Evolutionary conservation across 2,113 vertebrate genomes (phyloP), one percentile per base, ranked within the genome.

Genomic region (Amazona vittata): DNA sequence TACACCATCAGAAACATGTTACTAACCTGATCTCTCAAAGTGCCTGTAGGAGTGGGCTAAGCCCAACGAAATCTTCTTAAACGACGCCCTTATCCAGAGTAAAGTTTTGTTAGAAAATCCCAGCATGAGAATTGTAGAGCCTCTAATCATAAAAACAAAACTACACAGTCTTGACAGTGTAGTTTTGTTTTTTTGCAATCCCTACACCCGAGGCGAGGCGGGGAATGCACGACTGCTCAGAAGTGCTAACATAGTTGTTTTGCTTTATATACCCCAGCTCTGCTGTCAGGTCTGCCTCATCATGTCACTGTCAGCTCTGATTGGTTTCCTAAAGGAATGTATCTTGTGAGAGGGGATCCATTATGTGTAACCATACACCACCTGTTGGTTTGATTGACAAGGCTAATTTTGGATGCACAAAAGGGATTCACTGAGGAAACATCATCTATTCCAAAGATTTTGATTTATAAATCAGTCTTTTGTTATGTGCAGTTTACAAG

Each of bases 131-230:
- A 99, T 98, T 97, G 98, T 97, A 98, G 98, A 98, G 98, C 99
- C 99, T 99, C 98, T 97, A 98, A 98, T 96, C 97, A 95, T 97
- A 98, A 98, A 98, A 99, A 99, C 99, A 99, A 99, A 99, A 99
- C 99, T 99, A 99, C 99, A 99, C 99, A 93, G 98, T 97, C 79
- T 95, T 49, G 86, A 98, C 98, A 98, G 98, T 99, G 99, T 99
- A 99, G 99, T 99, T 99, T 98, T 99, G 99, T 98, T 99, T 98
- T 98, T 98, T 98, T 98, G 99, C 99, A 99, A 99, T 99, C 98
- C 99, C 99, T 99, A 99, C 99, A 99, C 99, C 99, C 99, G 99
- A 99, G 99, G 99, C 98, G 98, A 98, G 99, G 99, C 98, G 98
- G 99, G 99, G 99, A 99, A 99, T 99, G 99, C 99, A 98, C 99